Conservation (phyloP, 2,888 invertebrate genomes). For the Xestoiulus laeticollis region DNA sequence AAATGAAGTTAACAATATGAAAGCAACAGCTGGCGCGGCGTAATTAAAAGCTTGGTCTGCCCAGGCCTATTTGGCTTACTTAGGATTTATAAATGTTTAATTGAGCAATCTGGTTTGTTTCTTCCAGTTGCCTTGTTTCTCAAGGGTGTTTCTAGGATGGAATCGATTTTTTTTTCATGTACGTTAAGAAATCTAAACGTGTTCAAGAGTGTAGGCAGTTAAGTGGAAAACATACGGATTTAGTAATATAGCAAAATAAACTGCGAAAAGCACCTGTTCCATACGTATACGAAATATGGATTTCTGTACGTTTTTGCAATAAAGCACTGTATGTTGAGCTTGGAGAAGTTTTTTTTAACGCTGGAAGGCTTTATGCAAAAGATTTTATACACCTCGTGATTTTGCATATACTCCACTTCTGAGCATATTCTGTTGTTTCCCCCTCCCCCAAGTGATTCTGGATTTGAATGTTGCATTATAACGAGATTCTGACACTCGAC, state of each 20-base stretch:
- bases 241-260: background rate
- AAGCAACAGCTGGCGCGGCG: background rate
- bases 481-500: no score
- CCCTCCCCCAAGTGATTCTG: no score
- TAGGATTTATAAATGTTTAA: constrained; percentile 33
- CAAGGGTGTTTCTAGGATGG: background rate
- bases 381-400: no score
- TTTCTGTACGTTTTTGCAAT: background rate
- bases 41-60: background rate
- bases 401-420: no score
- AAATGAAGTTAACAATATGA: background rate
- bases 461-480: no score
- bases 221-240: background rate
- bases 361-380: no score
- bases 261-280: constrained; percentile 1
- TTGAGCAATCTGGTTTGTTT: background rate
- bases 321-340: no score
- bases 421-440: no score
- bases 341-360: no score
- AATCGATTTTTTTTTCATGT: background rate
- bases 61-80: background rate
- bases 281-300: background rate
- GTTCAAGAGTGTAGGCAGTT: background rate
- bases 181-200: background rate
- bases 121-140: background rate